Evolutionary conservation across 2,113 vertebrate genomes (phyloP).

Genomic region (Pterocles burchelli): DNA sequence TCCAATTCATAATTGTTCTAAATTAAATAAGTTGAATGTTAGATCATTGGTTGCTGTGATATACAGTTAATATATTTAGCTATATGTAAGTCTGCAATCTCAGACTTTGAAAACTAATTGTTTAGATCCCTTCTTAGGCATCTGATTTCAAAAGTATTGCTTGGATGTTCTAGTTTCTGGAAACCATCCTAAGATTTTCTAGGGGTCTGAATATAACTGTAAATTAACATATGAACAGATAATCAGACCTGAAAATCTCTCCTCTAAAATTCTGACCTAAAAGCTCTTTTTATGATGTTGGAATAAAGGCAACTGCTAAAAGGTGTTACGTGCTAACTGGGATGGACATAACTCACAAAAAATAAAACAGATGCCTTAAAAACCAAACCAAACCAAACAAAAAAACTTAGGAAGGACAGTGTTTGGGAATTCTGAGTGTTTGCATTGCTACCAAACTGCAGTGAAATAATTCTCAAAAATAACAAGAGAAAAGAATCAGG

Average conservation of each 20-base stretch:
- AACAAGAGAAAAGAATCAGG: not conserved
- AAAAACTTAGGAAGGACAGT: not conserved
- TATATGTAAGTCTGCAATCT: not conserved
- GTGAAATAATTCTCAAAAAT: not conserved
- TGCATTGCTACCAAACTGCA: not conserved
- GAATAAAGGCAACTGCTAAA: not conserved
- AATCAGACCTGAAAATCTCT: not conserved
- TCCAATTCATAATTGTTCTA: not conserved
- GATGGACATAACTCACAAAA: not conserved
- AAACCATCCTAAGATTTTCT: not conserved
- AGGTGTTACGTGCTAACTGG: rapidly evolving
- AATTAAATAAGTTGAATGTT: not conserved
- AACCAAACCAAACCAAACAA: not conserved
- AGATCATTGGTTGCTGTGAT: not conserved
- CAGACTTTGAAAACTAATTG: not conserved
- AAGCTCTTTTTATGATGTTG: not conserved
- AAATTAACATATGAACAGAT: not conserved
- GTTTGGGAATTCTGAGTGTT: not conserved
- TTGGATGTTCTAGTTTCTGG: not conserved
- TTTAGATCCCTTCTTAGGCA: not conserved
- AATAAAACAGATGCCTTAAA: not conserved
- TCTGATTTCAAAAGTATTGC: not conserved
- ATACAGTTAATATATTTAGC: not conserved
- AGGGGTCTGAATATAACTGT: not conserved
- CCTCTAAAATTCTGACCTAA: not conserved